Evolutionary conservation across 2,797 vertebrate species (phyloP), one percentile per base, ranked within the genome.

Genomic region (Lycodopsis pacificus): DNA sequence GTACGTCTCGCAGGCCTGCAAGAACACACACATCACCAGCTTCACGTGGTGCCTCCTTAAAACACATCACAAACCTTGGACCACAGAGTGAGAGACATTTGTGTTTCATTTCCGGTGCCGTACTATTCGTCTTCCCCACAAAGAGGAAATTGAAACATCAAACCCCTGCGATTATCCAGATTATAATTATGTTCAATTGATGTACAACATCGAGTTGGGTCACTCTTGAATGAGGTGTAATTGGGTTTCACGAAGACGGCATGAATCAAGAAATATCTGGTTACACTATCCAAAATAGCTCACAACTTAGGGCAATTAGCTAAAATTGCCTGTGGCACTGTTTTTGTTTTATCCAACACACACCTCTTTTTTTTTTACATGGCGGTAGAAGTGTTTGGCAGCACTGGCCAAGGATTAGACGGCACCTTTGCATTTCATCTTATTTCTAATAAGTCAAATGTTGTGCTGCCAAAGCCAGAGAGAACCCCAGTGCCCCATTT

Each of bases 81-180:
- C 81, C 87, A 74, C 82, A 81, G 80, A 74, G 74, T 72, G 85
- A 83, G 81, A 89, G 86, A 85, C 86, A 71, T 89, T 93, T 94
- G 86, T 89, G 89, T 95, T 94, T 94, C 82, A 93, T 95, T 93
- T 94, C 91, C 87, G 76, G 20, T 85, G 42, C 53, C 14, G 44
- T 59, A 56, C 67, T 64, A 54, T 88, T 79, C 75, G 62, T 77
- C 76, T 75, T 84, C 73, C 71, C 75, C 65, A 67, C 82, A 86
- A 80, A 82, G 77, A 90, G 87, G 92, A 94, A 93, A 95, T 92
- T 88, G 81, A 93, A 92, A 81, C 72, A 51, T 80, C 73, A 83
- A 84, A 79, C 79, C 75, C 69, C 72, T 63, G 63, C 25, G 61
- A 90, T 87, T 85, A 83, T 79, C 66, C 77, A 30, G 84, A 89